These are phyloP conservation scores for Cheilosia pagana DNA, from an alignment of 2,888 invertebrate species.

Conservation along the genomic window DNA sequence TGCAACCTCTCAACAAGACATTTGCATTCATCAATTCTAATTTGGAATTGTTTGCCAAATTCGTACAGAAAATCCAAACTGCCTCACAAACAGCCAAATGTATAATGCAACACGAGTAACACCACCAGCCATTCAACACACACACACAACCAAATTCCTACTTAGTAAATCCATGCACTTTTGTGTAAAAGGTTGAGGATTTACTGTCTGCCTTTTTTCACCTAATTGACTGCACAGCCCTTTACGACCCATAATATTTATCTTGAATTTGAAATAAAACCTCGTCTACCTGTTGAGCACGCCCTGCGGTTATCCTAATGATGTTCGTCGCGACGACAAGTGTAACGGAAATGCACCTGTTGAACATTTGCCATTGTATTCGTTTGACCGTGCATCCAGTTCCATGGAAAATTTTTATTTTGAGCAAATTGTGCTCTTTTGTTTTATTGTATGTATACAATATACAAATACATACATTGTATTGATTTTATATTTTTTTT, in stretches of 20 bases:
- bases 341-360: slow-evolving; percentile 59
- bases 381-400: slow-evolving; percentile 24
- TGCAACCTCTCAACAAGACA: no score
- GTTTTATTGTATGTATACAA: slow-evolving; percentile 6
- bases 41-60: no score
- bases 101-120: no score
- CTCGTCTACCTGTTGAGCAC: slow-evolving; percentile 41
- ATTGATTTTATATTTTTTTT: slow-evolving; percentile 26
- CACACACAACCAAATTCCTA: no score
- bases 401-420: slow-evolving; percentile 31
- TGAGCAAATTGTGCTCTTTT: slow-evolving; percentile 1
- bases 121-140: no score
- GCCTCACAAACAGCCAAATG: no score
- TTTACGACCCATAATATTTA: slow-evolving; percentile 1
- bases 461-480: neutral
- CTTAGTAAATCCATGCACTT: neutral
- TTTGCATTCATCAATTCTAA: no score
- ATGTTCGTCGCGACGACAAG: slow-evolving; percentile 19
- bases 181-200: neutral
- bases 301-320: slow-evolving; percentile 20
- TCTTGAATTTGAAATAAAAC: neutral
- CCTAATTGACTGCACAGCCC: slow-evolving; percentile 13
- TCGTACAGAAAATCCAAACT: no score
- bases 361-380: slow-evolving; percentile 18
- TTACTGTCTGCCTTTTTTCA: neutral